These are phyloP conservation scores for Sorex fumeus DNA, from an alignment of 2,113 vertebrate species.

Conservation along the genomic window DNA sequence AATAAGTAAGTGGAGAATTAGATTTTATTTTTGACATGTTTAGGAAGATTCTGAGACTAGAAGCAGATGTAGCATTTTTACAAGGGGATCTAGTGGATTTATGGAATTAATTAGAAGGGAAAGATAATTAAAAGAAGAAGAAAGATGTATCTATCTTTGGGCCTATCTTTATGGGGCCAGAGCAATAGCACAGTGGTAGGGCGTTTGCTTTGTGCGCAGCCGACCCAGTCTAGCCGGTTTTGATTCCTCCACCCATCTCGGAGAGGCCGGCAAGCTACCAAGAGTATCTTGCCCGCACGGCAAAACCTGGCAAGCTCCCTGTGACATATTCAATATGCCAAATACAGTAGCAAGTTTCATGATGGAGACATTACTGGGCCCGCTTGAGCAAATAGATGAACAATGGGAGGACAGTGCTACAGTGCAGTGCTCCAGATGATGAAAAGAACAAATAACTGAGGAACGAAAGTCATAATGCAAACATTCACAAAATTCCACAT, in stretches of 20 bases:
- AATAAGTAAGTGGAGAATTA: neutral
- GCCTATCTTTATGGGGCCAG: slow-evolving; percentile 49
- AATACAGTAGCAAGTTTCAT: too few species aligned
- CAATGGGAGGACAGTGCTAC: too few species aligned
- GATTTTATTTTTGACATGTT: slow-evolving; percentile 42
- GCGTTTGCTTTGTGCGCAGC: too few species aligned
- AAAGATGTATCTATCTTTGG: neutral
- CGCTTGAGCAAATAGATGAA: too few species aligned
- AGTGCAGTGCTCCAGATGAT: neutral
- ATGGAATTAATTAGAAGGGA: neutral
- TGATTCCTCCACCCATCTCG: too few species aligned
- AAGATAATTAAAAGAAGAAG: neutral
- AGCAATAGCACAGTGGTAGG: too few species aligned
- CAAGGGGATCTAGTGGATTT: neutral
- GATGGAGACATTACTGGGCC: too few species aligned
- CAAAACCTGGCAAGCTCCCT: too few species aligned
- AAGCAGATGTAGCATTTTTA: neutral
- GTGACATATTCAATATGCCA: too few species aligned
- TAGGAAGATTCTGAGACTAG: neutral
- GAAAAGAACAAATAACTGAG: slow-evolving; percentile 26
- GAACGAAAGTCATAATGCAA: neutral
- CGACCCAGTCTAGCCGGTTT: too few species aligned
- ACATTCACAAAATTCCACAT: slow-evolving; percentile 9
- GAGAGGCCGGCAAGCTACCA: too few species aligned
- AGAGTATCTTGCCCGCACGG: too few species aligned